phyloP scores from a whole-genome alignment of 2,113 vertebrate genomes.

The Cryptotis parvus region DNA sequence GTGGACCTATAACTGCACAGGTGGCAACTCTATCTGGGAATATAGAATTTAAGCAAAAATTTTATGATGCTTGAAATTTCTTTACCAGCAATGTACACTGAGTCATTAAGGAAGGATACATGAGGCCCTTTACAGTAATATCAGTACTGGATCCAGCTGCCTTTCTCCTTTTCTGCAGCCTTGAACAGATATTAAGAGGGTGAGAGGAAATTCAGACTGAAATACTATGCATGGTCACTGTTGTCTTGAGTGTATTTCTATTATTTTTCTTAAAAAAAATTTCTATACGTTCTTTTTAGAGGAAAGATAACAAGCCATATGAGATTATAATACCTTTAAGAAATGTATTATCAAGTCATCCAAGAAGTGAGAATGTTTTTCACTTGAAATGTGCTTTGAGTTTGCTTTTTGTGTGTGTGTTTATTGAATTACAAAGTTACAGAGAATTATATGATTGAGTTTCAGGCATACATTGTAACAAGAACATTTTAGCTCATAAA shows the following conservation, averaged over 20 bases:
- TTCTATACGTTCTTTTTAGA: background rate
- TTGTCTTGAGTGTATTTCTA: slow-evolving; percentile 14
- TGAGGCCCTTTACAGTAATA: background rate
- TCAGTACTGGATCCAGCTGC: background rate
- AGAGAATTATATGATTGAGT: no score
- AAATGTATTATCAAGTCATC: slow-evolving; percentile 22
- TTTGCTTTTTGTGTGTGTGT: background rate
- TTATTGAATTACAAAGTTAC: no score
- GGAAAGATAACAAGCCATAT: slow-evolving; percentile 20
- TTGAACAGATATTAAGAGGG: background rate
- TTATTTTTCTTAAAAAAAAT: slow-evolving; percentile 30
- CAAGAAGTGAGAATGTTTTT: slow-evolving; percentile 31
- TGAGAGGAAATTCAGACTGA: slow-evolving; percentile 36
- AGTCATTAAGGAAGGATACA: slow-evolving; percentile 33
- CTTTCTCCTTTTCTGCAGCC: background rate
- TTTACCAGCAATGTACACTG: slow-evolving; percentile 59
- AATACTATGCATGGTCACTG: background rate
- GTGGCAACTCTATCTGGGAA: slow-evolving; percentile 60
- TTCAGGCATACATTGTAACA: no score
- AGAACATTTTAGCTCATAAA: no score
- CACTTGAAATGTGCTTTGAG: background rate
- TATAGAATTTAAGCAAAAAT: slow-evolving; percentile 67
- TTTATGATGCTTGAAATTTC: slow-evolving; percentile 69
- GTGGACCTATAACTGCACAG: slow-evolving; percentile 59
- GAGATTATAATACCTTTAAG: slow-evolving; percentile 22